Evolutionary conservation across 2,113 vertebrate species (phyloP).

Genomic region (Rhinolophus ferrumequinum): DNA sequence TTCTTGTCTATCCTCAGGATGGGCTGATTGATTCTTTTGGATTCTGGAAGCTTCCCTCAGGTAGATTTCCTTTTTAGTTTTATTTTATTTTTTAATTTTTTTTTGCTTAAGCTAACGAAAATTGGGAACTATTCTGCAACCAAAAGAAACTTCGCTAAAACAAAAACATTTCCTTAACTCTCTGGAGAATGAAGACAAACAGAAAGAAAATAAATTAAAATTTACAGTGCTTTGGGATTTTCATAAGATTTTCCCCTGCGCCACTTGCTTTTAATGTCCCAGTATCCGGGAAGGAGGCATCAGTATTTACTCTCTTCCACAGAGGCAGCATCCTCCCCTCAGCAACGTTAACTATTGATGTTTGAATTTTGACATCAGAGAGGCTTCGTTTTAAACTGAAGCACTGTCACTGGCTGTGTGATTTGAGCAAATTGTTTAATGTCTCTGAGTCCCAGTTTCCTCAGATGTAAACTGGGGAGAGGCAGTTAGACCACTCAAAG

Average conservation of each 20-base stretch:
- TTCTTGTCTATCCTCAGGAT: not conserved
- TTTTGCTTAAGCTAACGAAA: not conserved
- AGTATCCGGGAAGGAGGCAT: not conserved
- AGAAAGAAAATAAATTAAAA: not conserved
- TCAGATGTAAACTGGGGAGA: not conserved
- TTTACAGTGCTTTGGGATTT: not conserved
- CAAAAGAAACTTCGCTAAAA: not conserved
- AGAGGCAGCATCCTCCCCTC: not conserved
- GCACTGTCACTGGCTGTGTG: not conserved
- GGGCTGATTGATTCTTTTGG: not conserved
- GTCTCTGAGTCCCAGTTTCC: not conserved
- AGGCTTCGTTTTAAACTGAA: not conserved
- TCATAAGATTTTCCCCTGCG: not conserved
- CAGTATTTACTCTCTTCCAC: not conserved
- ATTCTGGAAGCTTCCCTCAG: not conserved
- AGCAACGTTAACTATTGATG: not conserved
- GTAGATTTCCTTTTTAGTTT: not conserved
- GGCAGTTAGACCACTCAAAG: not conserved
- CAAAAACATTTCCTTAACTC: not conserved
- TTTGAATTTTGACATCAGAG: not conserved
- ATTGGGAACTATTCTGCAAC: not conserved
- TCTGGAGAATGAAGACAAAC: not conserved
- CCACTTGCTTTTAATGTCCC: not conserved
- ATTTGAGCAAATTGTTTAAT: not conserved
- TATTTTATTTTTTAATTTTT: too few species aligned